Conservation (phyloP, 2,113 vertebrate species). For the Paramisgurnus dabryanus region DNA sequence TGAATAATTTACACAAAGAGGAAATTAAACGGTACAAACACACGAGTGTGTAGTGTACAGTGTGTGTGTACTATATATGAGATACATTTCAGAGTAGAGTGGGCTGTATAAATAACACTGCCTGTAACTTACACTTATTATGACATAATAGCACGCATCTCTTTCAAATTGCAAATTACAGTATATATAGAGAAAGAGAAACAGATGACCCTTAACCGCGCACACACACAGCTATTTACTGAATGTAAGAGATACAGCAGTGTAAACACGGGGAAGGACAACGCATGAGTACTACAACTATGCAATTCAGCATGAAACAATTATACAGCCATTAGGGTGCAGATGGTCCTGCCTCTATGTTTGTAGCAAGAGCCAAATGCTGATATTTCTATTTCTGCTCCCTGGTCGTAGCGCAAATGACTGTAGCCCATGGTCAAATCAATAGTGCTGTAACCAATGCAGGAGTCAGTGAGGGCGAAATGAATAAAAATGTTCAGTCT, state of each 20-base stretch:
- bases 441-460: slow-evolving; percentile 36
- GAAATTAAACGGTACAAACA: not conserved
- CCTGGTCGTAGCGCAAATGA: slow-evolving; percentile 17
- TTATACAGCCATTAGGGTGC: not conserved
- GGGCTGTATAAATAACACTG: slow-evolving; percentile 13
- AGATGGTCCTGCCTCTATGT: not conserved
- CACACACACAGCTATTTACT: not conserved
- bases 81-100: slow-evolving; percentile 19
- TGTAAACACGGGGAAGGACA: not conserved
- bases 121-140: slow-evolving; percentile 37
- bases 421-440: slow-evolving; percentile 24
- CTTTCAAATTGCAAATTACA: slow-evolving; percentile 41
- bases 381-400: slow-evolving; percentile 32
- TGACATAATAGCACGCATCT: slow-evolving; percentile 20
- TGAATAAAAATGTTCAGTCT: slow-evolving; percentile 7
- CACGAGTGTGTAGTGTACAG: not conserved
- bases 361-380: not conserved
- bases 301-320: not conserved
- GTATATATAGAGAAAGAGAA: slow-evolving; percentile 17
- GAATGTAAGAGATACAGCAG: slow-evolving; percentile 4
- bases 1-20: slow-evolving; percentile 7
- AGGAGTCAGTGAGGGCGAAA: not conserved
- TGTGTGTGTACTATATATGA: not conserved
- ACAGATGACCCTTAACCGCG: not conserved
- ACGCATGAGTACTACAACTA: not conserved